A percentile compares a stretch with the other conserved stretches of the same genome.
These are phyloP conservation scores for Spondyliosoma cantharus DNA, from an alignment of 2,797 vertebrate species.

Conservation along the genomic window DNA sequence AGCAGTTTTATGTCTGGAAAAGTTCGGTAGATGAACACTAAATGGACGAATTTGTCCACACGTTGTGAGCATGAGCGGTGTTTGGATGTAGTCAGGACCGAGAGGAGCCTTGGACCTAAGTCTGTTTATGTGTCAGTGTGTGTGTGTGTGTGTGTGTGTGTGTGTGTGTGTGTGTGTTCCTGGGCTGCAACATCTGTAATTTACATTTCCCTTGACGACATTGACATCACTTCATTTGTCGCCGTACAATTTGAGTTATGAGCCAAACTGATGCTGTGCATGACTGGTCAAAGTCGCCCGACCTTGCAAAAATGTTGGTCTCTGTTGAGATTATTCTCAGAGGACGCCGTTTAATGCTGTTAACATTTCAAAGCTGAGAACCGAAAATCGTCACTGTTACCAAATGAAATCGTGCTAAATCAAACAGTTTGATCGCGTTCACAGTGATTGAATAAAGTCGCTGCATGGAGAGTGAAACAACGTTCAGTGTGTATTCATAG, in stretches of 20 bases:
- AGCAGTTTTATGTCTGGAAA: conserved; percentile 2
- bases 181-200: not conserved
- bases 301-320: no score
- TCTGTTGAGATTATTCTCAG: not conserved
- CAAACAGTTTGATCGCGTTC: not conserved
- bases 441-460: not conserved
- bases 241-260: not conserved
- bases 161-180: not conserved
- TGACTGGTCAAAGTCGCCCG: no score
- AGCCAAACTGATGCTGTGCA: not conserved
- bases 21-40: not conserved
- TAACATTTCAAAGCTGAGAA: not conserved
- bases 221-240: not conserved
- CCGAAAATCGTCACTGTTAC: not conserved
- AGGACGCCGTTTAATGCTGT: not conserved
- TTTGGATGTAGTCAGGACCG: not conserved
- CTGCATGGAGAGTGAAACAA: not conserved
- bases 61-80: not conserved
- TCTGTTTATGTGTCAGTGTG: not conserved
- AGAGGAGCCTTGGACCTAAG: no score
- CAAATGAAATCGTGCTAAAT: not conserved
- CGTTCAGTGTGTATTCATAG: not conserved
- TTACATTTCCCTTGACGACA: not conserved
- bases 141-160: not conserved
- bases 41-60: not conserved